Conservation (phyloP, 2,113 vertebrate genomes). For the Cinclus cinclus region DNA sequence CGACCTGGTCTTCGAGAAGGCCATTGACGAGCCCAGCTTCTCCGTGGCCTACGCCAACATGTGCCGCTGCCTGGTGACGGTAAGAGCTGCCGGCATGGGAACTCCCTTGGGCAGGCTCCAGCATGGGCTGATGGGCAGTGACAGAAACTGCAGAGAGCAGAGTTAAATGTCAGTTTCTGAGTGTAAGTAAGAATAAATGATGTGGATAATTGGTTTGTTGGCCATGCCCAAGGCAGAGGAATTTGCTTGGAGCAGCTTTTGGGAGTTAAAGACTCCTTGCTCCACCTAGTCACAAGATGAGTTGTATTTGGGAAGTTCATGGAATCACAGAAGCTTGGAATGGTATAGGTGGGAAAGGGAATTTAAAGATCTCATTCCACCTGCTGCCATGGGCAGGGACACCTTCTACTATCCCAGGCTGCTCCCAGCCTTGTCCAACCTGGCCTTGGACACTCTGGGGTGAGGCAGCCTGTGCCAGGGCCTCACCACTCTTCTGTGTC, state of each 20-base stretch:
- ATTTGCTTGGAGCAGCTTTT: not conserved
- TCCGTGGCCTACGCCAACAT: conserved; percentile 97
- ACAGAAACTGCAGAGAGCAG: not conserved
- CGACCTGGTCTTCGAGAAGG: conserved; percentile 98
- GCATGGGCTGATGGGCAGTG: no score
- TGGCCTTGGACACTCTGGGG: not conserved
- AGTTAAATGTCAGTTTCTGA: not conserved
- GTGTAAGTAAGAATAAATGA: not conserved
- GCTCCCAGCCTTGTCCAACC: not conserved
- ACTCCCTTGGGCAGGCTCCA: no score
- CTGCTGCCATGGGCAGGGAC: not conserved
- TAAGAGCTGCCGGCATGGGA: conserved; percentile 62
- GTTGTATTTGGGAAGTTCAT: not conserved
- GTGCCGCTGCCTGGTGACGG: conserved; percentile 94
- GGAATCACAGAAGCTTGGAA: not conserved
- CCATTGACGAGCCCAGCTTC: conserved; percentile 95
- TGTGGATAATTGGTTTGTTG: not conserved
- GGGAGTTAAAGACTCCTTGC: not conserved
- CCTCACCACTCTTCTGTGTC: not conserved
- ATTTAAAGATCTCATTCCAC: not conserved
- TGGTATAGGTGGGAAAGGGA: not conserved
- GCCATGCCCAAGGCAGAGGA: not conserved
- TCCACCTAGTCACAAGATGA: not conserved
- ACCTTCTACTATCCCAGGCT: not conserved
- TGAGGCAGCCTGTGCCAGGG: not conserved